Percentiles rank a stretch among this genome's conserved stretches.
Conservation (phyloP, 35 echinoderm and acorn worm species). For the Amphiura filiformis region DNA sequence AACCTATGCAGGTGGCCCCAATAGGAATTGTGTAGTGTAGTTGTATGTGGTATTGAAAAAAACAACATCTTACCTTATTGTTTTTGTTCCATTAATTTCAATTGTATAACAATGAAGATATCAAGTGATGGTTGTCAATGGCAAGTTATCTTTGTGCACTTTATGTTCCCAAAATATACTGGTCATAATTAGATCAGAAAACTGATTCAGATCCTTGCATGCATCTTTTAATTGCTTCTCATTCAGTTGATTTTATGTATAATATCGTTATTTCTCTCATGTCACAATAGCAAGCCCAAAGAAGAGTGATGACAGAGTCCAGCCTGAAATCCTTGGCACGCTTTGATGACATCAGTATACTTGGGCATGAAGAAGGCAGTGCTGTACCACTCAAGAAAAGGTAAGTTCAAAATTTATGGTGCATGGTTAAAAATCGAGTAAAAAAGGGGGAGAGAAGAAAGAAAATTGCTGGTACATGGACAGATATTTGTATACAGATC, state of each 20-base stretch:
- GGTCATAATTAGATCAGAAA: not conserved
- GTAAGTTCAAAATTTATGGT: too few relatives aligned
- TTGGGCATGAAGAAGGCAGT: constrained; percentile 14
- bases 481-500: too few relatives aligned
- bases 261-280: not conserved
- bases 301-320: constrained; percentile 25
- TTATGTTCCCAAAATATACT: not conserved
- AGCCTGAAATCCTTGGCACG: constrained; percentile 42
- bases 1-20: too few relatives aligned
- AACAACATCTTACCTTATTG: too few relatives aligned
- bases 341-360: constrained; percentile 58
- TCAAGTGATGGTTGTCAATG: not conserved
- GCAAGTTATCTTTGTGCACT: not conserved
- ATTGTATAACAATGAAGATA: not conserved
- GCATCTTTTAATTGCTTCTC: too few relatives aligned
- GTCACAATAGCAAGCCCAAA: constrained; percentile 30
- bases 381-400: constrained; percentile 34
- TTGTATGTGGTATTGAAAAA: too few relatives aligned
- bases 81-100: too few relatives aligned
- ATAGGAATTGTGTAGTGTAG: too few relatives aligned
- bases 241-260: not conserved
- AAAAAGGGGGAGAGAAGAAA: too few relatives aligned
- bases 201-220: too few relatives aligned
- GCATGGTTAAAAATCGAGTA: too few relatives aligned
- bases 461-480: too few relatives aligned